Conservation (phyloP, 2,888 invertebrate species). For the Dryococelus australis region DNA sequence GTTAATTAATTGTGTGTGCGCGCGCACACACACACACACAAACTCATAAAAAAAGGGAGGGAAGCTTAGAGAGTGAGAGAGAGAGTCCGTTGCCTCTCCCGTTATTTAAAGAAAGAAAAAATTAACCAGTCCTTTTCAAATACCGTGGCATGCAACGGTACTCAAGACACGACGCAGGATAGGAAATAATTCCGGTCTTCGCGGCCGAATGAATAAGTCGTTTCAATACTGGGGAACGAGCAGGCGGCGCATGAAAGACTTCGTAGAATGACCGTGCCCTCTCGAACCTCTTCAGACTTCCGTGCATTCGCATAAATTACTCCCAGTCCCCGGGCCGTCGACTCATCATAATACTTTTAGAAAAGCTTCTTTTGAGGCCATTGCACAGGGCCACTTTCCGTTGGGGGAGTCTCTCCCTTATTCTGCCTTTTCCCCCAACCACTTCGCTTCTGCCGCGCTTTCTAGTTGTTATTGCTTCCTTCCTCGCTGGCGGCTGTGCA, state of each 20-base stretch:
- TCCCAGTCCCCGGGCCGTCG: not conserved
- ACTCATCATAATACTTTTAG: constrained; percentile 30
- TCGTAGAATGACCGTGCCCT: not conserved
- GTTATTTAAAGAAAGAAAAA: too few relatives aligned
- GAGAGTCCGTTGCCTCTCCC: too few relatives aligned
- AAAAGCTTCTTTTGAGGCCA: constrained; percentile 23
- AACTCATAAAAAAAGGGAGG: too few relatives aligned
- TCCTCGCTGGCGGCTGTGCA: not conserved
- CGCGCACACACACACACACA: too few relatives aligned
- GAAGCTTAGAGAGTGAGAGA: too few relatives aligned
- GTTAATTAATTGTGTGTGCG: too few relatives aligned
- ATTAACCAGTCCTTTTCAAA: too few relatives aligned
- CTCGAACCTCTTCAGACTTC: not conserved
- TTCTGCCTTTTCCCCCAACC: not conserved
- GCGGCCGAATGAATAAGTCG: not conserved
- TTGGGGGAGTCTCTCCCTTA: not conserved
- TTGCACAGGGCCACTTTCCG: constrained; percentile 9
- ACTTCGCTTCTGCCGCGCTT: not conserved
- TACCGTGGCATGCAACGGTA: too few relatives aligned
- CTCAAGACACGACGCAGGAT: not conserved
- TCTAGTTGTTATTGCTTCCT: not conserved
- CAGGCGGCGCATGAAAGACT: constrained; percentile 1
- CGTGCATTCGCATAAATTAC: constrained; percentile 29
- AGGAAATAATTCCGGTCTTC: not conserved
- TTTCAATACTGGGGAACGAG: not conserved